phyloP scores from a whole-genome alignment of 2,888 invertebrate species.

The Platynereis dumerilii region DNA sequence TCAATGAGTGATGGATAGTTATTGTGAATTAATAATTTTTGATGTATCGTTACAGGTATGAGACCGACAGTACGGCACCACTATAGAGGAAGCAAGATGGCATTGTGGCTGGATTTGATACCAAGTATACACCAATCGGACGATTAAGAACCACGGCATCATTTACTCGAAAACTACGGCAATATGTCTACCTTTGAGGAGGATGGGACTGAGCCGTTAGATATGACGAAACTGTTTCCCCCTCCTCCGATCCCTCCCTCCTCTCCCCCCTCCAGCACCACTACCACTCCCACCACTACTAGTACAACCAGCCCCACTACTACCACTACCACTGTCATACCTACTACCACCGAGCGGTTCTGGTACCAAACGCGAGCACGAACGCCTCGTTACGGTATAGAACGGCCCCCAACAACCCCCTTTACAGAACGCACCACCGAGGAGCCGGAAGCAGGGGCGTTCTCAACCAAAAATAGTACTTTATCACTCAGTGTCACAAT shows the following conservation, averaged over 20 bases:
- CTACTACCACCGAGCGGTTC: conserved; percentile 11
- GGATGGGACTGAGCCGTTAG: conserved; percentile 20
- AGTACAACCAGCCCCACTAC: conserved; percentile 17
- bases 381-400: background rate
- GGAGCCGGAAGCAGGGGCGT: conserved; percentile 11
- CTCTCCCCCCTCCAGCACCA: conserved; percentile 32
- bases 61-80: conserved; percentile 91
- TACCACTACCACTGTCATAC: background rate
- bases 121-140: conserved; percentile 85
- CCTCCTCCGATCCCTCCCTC: conserved; percentile 54
- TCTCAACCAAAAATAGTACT: conserved; percentile 20
- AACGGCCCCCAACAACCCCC: background rate
- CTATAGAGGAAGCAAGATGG: conserved; percentile 92
- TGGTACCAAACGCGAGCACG: conserved; percentile 1
- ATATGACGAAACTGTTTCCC: conserved; percentile 40
- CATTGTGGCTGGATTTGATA: conserved; percentile 93
- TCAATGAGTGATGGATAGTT: too few species aligned
- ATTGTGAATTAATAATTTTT: background rate
- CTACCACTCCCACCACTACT: conserved; percentile 11
- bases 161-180: conserved; percentile 82
- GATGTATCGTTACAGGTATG: conserved; percentile 71
- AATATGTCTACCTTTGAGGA: conserved; percentile 90
- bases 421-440: background rate
- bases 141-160: conserved; percentile 83
- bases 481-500: conserved; percentile 67